phyloP scores from a whole-genome alignment of 2,113 vertebrate species.

The Eurypyga helias region DNA sequence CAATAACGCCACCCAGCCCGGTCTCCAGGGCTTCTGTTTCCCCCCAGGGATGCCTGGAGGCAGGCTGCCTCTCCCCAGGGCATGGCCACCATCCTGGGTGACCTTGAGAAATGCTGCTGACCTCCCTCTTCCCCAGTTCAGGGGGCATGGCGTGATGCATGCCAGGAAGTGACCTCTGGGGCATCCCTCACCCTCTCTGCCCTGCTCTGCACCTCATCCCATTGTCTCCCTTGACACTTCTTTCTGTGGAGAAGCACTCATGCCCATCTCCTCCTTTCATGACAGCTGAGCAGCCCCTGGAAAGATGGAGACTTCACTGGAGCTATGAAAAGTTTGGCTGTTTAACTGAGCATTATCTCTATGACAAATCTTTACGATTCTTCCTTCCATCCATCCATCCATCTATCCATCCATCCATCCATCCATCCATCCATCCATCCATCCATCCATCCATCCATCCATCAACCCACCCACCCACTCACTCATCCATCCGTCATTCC shows the following conservation, averaged over 20 bases:
- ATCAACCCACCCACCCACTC: neutral
- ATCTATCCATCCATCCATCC: neutral
- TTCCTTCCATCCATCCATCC: neutral
- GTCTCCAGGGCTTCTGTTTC: neutral
- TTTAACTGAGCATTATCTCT: neutral
- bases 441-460: neutral
- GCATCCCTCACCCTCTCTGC: neutral
- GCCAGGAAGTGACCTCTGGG: neutral
- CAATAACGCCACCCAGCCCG: neutral
- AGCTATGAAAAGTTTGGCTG: neutral
- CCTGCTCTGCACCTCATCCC: neutral
- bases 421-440: neutral
- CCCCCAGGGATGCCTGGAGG: neutral
- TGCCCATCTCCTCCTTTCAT: neutral
- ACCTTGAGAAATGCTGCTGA: neutral
- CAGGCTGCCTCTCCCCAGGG: neutral
- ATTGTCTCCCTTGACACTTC: neutral
- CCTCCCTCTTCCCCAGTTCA: neutral
- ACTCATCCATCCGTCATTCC: neutral
- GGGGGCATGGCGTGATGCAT: neutral
- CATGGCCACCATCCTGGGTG: neutral
- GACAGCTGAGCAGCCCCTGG: neutral
- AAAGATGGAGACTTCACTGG: neutral
- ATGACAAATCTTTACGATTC: too few relatives aligned
- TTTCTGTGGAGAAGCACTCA: neutral